Conservation (phyloP, 2,797 vertebrate species). For the Gymnoscopelus braueri region DNA sequence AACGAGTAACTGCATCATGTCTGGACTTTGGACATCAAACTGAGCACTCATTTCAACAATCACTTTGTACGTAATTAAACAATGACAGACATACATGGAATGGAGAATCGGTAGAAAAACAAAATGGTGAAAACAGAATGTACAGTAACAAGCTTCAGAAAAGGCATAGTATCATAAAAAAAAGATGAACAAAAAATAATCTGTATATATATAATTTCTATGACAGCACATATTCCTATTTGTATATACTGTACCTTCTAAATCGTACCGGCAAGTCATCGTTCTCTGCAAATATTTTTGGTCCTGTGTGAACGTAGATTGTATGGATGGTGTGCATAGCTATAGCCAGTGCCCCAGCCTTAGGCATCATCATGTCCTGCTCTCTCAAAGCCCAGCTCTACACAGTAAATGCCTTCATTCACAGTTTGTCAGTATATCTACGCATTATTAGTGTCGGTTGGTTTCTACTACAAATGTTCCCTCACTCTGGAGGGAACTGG, state of each 20-base stretch:
- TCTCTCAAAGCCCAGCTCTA: conserved; percentile 45
- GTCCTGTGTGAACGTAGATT: conserved; percentile 67
- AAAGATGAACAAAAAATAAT: conserved; percentile 48
- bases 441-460: conserved; percentile 48
- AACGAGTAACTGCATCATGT: conserved; percentile 21
- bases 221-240: conserved; percentile 63
- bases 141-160: conserved; percentile 51
- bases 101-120: conserved; percentile 60
- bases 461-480: conserved; percentile 45
- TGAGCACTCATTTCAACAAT: conserved; percentile 39
- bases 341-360: conserved; percentile 47
- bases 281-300: conserved; percentile 61
- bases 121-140: conserved; percentile 44
- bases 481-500: conserved; percentile 50
- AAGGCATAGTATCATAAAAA: conserved; percentile 64
- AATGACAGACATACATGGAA: conserved; percentile 66
- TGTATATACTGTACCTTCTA: conserved; percentile 59
- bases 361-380: conserved; percentile 39
- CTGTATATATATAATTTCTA: conserved; percentile 59
- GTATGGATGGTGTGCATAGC: conserved; percentile 47
- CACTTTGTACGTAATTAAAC: conserved; percentile 48
- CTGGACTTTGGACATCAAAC: conserved; percentile 41
- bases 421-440: conserved; percentile 72
- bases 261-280: conserved; percentile 65
- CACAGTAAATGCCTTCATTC: conserved; percentile 62